Percentiles rank a stretch among this genome's conserved stretches.
phyloP scores from a whole-genome alignment of 2,113 vertebrate species.

The Nesospiza acunhae region DNA sequence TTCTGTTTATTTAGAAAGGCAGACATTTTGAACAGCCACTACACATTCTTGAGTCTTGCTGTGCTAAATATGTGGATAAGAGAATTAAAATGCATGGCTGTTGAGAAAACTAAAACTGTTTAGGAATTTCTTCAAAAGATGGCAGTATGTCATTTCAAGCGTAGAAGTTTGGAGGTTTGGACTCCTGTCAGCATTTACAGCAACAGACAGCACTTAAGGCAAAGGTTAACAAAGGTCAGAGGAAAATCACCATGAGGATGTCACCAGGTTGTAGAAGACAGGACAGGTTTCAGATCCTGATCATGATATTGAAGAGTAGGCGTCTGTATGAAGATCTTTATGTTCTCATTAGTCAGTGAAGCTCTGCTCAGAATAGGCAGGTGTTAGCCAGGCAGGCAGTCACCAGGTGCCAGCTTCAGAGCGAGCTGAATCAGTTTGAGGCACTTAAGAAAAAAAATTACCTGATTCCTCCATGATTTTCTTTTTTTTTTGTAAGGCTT shows the following conservation, averaged over 20 bases:
- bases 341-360: not conserved
- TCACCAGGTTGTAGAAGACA: not conserved
- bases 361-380: not conserved
- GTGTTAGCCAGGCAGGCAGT: not conserved
- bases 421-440: not conserved
- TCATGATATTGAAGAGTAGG: not conserved
- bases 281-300: not conserved
- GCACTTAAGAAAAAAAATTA: not conserved
- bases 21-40: not conserved
- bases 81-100: not conserved
- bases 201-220: not conserved
- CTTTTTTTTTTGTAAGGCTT: not conserved
- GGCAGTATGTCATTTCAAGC: not conserved
- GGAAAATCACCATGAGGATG: not conserved
- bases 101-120: not conserved
- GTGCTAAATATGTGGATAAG: not conserved
- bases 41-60: not conserved
- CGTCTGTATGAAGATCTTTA: not conserved
- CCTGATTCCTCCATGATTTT: not conserved
- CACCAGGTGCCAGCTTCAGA: not conserved
- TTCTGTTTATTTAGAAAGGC: not conserved
- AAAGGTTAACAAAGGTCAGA: not conserved
- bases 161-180: not conserved
- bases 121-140: not conserved
- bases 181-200: not conserved